Base-by-base conservation (phyloP, 2,113 vertebrate species). In the Poecilia latipinna region DNA sequence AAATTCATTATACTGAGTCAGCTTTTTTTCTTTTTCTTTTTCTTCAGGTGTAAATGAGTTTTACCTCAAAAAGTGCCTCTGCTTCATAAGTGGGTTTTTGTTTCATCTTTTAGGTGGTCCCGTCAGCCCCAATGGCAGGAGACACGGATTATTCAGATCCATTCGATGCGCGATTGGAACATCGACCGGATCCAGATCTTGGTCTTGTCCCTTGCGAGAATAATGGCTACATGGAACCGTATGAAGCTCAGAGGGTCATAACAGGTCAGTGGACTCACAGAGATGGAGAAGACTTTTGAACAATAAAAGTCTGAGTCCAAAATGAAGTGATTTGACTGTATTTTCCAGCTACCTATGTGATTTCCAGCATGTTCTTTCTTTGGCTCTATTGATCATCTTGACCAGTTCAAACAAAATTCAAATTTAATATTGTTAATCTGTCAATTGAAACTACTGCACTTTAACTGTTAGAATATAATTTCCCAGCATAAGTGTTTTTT, bases 181-280 rank as follows among this genome's bases (percentile, higher is more conserved):
- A 93, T 75, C 75, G 89, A 57, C 37, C 84, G 8, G 91, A 94
- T 24, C 82, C 82, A 1, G 90, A 93, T 26, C 68, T 82, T 19
- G 82, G 91, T 1, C 94, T 93, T 64, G 82, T 85, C 31, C 93
- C 94, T 69, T 92, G 94, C 0, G 97, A 98, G 84, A 97, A 95
- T 61, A 95, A 96, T 8, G 95, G 97, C 86, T 99, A 99, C 90
- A 99, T 99, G 98, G 98, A 99, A 60, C 98, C 98, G 0, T 99
- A 98, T 0, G 97, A 99, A 91, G 98, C 97, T n/a, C 98, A 99
- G 82, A 94, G 96, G 85, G 96, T 99, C 88, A 97, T 99, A 91
- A 96, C 96, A 68, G 98, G 98, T 98, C 72, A 82, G 88, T 82
- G 39, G 26, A 37, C 17, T 51, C 2, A 4, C n/a, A 24, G n/a